These are phyloP conservation scores for Rallus crepitans DNA, from an alignment of 2,797 vertebrate genomes.

Conservation along the genomic window DNA sequence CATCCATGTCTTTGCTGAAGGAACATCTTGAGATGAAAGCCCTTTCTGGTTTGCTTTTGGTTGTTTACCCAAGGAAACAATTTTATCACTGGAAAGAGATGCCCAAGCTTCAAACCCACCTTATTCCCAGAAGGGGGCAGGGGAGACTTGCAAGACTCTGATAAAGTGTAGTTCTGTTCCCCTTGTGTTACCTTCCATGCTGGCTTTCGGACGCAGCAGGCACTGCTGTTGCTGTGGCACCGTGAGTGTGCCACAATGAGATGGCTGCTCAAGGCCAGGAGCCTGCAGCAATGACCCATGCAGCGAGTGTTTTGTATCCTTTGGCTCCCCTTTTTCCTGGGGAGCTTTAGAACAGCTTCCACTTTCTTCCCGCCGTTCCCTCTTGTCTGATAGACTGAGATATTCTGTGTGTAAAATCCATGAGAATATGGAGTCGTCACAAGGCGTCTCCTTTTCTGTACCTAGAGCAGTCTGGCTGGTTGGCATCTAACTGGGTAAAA, in stretches of 20 bases:
- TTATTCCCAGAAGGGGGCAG: constrained; percentile 69
- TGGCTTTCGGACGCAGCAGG: neutral
- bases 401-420: accelerated
- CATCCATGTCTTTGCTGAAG: neutral
- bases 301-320: neutral
- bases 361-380: neutral
- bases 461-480: neutral
- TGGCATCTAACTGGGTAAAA: neutral
- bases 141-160: neutral
- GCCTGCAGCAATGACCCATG: neutral
- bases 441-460: neutral
- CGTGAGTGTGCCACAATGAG: accelerated
- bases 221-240: neutral
- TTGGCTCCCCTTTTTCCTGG: neutral
- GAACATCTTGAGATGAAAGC: neutral
- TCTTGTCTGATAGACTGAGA: neutral
- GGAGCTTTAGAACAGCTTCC: neutral
- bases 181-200: neutral
- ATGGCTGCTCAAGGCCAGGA: neutral
- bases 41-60: neutral
- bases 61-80: neutral
- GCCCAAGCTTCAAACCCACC: neutral
- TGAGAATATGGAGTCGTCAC: neutral
- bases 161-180: constrained; percentile 20
- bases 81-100: neutral